A percentile compares a stretch with the other conserved stretches of the same genome.
Evolutionary conservation across 2,888 invertebrate species (phyloP).

Genomic region (Cremastinae sp.): DNA sequence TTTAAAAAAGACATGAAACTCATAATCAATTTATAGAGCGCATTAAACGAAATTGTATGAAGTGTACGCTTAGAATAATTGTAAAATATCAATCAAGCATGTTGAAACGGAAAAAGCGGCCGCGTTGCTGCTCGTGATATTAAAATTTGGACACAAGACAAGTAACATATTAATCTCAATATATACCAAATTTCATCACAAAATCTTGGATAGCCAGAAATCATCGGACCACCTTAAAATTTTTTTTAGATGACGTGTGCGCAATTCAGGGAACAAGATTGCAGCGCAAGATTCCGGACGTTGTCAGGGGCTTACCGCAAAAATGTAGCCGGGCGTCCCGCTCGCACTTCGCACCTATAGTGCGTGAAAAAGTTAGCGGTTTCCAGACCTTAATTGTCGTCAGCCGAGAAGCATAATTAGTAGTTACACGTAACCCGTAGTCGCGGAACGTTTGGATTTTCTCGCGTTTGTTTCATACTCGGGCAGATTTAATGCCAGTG

Average conservation of each 20-base stretch:
- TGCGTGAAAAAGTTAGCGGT: slow-evolving; percentile 20
- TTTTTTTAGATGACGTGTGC: background rate
- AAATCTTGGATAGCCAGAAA: no score
- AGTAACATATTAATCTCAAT: no score
- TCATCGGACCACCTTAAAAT: no score
- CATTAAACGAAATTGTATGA: no score
- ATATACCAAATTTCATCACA: no score
- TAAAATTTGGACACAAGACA: no score
- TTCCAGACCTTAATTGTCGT: slow-evolving; percentile 31
- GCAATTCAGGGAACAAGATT: background rate
- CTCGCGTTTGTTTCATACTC: slow-evolving; percentile 5
- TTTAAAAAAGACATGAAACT: no score
- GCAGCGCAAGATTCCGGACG: slow-evolving; percentile 1
- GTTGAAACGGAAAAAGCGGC: no score
- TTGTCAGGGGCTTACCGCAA: slow-evolving; percentile 6
- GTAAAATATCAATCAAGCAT: no score
- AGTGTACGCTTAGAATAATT: no score
- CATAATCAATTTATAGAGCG: no score
- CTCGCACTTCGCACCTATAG: slow-evolving; percentile 8
- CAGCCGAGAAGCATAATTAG: slow-evolving; percentile 29
- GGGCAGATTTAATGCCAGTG: slow-evolving; percentile 4
- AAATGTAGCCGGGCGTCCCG: background rate
- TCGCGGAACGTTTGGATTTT: background rate
- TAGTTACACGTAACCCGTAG: slow-evolving; percentile 3
- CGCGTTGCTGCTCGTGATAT: no score